Evolutionary conservation across 2,797 vertebrate species (phyloP).

Genomic region (Nothura maculosa): DNA sequence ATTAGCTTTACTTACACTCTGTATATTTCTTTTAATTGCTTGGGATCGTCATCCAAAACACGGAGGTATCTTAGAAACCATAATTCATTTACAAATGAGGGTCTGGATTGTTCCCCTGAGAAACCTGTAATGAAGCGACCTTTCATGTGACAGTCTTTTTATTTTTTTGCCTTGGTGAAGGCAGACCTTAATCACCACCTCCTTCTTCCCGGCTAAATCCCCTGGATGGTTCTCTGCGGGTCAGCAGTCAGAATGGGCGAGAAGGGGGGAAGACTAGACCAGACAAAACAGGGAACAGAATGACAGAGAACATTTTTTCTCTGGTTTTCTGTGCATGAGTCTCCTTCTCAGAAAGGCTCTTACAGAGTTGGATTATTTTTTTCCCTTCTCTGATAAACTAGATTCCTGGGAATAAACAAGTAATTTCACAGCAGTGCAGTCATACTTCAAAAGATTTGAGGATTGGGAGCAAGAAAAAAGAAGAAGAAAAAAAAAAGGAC

Average conservation of each 20-base stretch:
- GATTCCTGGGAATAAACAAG: neutral
- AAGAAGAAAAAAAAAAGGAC: neutral
- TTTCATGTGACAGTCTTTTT: neutral
- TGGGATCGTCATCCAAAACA: neutral
- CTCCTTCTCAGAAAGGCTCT: neutral
- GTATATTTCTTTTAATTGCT: neutral
- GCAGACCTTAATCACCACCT: neutral
- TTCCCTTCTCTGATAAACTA: neutral
- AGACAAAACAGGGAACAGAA: neutral
- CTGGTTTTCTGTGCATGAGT: neutral
- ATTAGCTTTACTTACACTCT: neutral
- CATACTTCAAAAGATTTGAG: neutral
- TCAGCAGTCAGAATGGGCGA: neutral
- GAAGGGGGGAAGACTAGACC: neutral
- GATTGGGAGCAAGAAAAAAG: neutral
- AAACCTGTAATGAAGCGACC: neutral
- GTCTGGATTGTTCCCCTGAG: neutral
- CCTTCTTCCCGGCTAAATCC: neutral
- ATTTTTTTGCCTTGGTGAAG: neutral
- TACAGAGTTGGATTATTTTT: neutral
- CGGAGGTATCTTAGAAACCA: neutral
- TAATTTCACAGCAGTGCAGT: neutral
- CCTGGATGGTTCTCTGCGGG: neutral
- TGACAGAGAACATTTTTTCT: neutral
- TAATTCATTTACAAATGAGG: neutral